Evolutionary conservation across 2,888 invertebrate species (phyloP), one percentile per base, ranked within the genome.

Genomic region (Cantharis lateralis): DNA sequence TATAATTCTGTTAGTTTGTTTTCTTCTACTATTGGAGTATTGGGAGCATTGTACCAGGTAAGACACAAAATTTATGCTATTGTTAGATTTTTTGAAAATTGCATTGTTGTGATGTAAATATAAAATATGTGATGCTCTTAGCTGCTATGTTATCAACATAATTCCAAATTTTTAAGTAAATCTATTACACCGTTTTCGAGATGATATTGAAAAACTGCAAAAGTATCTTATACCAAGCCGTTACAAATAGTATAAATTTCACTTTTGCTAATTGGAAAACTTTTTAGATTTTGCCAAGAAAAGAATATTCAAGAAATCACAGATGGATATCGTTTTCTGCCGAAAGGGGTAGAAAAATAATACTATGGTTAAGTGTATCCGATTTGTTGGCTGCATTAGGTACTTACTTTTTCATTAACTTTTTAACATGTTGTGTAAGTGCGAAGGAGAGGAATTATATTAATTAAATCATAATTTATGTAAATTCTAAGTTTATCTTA

Each of bases 1-100:
- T 95, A 95, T 86, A 95, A 95, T 85, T 89, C 88, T 13, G 93
- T 95, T 3, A 95, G 95, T 86, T 89, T 95, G 85, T 87, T 93
- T 78, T 95, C 95, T 1, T 94, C 95, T 0, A 86, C 91, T 15
- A 89, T 95, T 83, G 95, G 95, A 72, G 93, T 95, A 75, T 84
- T 93, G 64, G 95, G 95, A 77, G 93, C 95, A 64, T 84, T 93
- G 64, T 95, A 94, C 88, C 95, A 95, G 92, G 95, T 94, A 89
- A 83, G 72, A 48, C n/a, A 15, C 13, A n/a, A 13, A 48, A 26
- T 7, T n/a, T n/a, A n/a, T n/a, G n/a, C n/a, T n/a, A 48, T 48
- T n/a, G 13, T 28, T 68, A 73, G 64, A 75, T 16, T 48, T 71
- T 11, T 71, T 4, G 0, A 13, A 32, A 28, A n/a, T n/a, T n/a